Percentiles rank a stretch among this genome's conserved stretches.
Evolutionary conservation across 2,888 invertebrate species (phyloP).

Genomic region (Ormyrus nitidulus): DNA sequence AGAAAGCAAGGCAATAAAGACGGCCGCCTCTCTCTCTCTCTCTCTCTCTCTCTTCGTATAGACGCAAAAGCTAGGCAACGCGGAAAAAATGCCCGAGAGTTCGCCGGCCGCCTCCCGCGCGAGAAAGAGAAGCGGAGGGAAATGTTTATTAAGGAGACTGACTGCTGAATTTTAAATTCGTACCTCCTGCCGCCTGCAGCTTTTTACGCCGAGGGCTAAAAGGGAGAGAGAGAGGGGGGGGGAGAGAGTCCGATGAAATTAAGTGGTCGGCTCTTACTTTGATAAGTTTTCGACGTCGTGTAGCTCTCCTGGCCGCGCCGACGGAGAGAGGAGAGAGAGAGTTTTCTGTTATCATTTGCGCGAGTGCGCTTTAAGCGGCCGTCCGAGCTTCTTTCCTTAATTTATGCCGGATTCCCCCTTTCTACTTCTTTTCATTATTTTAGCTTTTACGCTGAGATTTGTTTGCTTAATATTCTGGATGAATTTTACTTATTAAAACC

Average conservation of each 20-base stretch:
- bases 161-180: slow-evolving; percentile 45
- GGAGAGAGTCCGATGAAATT: slow-evolving; percentile 22
- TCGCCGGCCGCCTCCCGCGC: slow-evolving; percentile 5
- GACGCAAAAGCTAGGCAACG: background rate
- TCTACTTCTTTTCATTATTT: too few species aligned
- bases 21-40: slow-evolving; percentile 3
- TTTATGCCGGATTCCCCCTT: too few species aligned
- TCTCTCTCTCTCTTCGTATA: background rate
- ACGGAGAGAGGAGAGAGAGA: background rate
- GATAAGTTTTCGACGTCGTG: slow-evolving; percentile 37
- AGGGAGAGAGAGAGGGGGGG: too few species aligned
- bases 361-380: too few species aligned
- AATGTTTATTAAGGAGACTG: slow-evolving; percentile 44
- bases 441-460: too few species aligned
- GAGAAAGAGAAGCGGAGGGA: background rate
- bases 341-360: background rate
- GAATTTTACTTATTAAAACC: too few species aligned
- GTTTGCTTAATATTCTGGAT: too few species aligned
- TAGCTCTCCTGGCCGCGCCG: too few species aligned
- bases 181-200: background rate
- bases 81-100: background rate
- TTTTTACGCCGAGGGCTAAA: background rate
- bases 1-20: slow-evolving; percentile 51
- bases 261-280: slow-evolving; percentile 29
- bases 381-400: too few species aligned